phyloP scores from a whole-genome alignment of 2,888 invertebrate genomes.

The Drosophila austrosaltans region DNA sequence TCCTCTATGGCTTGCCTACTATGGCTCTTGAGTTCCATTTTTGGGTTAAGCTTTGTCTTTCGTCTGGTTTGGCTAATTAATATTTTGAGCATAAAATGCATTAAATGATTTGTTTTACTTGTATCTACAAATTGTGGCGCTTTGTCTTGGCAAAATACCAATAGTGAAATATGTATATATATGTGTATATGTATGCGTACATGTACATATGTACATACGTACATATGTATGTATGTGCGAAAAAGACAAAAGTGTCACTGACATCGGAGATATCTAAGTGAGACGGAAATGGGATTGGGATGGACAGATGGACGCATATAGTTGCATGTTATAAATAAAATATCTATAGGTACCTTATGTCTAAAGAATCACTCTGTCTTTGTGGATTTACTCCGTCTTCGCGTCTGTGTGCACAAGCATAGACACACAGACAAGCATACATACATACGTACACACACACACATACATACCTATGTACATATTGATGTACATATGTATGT shows the following conservation, averaged over 20 bases:
- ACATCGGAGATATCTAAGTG: background rate
- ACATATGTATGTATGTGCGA: constrained; percentile 25
- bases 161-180: background rate
- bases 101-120: constrained; percentile 54
- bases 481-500: constrained; percentile 36
- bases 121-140: constrained; percentile 63
- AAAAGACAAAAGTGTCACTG: background rate
- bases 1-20: constrained; percentile 15
- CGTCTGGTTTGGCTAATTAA: constrained; percentile 59
- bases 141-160: constrained; percentile 25
- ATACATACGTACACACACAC: background rate
- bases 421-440: constrained; percentile 14
- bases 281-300: constrained; percentile 27
- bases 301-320: constrained; percentile 41
- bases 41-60: constrained; percentile 22
- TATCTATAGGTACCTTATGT: constrained; percentile 35
- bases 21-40: constrained; percentile 37
- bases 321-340: constrained; percentile 47
- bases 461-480: constrained; percentile 15
- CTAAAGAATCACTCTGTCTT: constrained; percentile 21
- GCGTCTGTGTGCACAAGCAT: constrained; percentile 22
- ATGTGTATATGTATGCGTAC: constrained; percentile 21
- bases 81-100: constrained; percentile 62
- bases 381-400: background rate
- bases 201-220: background rate